Evolutionary conservation across 2,113 vertebrate species (phyloP).

Genomic region (Ophiodon elongatus): DNA sequence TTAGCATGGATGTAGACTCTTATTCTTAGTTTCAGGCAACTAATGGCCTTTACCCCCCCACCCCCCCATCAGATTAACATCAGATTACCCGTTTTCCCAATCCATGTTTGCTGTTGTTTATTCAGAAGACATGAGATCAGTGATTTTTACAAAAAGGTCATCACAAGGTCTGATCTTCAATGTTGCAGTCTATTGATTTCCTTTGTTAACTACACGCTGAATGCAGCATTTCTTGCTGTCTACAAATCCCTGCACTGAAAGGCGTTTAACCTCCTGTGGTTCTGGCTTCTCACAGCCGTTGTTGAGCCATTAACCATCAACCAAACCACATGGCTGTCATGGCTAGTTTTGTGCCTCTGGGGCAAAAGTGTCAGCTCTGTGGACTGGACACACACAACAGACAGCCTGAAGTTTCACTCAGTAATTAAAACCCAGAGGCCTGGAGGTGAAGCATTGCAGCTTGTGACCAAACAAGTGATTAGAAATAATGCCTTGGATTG

Average conservation of each 20-base stretch:
- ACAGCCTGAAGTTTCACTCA: background rate
- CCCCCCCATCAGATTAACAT: background rate
- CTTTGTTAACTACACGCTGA: slow-evolving; percentile 14
- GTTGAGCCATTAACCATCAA: slow-evolving; percentile 35
- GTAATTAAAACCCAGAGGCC: slow-evolving; percentile 14
- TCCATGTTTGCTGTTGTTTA: background rate
- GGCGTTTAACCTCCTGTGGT: slow-evolving; percentile 25
- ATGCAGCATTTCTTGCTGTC: slow-evolving; percentile 28
- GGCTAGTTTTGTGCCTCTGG: background rate
- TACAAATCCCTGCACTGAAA: slow-evolving; percentile 31
- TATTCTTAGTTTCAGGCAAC: background rate
- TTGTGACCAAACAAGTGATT: slow-evolving; percentile 1
- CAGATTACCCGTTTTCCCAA: background rate
- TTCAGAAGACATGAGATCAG: slow-evolving; percentile 9
- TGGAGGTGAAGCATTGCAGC: slow-evolving; percentile 8
- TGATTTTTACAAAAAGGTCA: slow-evolving; percentile 23
- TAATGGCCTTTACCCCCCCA: background rate
- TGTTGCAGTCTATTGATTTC: slow-evolving; percentile 41
- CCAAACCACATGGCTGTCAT: slow-evolving; percentile 28
- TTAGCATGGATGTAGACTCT: background rate
- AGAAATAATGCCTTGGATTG: slow-evolving; percentile 14
- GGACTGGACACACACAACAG: slow-evolving; percentile 5
- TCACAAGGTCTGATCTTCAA: slow-evolving; percentile 21
- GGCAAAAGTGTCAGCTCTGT: slow-evolving; percentile 21
- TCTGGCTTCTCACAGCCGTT: slow-evolving; percentile 2